These are phyloP conservation scores for Allolobophora icterica DNA, from an alignment of 2,888 invertebrate species.

Conservation along the genomic window DNA sequence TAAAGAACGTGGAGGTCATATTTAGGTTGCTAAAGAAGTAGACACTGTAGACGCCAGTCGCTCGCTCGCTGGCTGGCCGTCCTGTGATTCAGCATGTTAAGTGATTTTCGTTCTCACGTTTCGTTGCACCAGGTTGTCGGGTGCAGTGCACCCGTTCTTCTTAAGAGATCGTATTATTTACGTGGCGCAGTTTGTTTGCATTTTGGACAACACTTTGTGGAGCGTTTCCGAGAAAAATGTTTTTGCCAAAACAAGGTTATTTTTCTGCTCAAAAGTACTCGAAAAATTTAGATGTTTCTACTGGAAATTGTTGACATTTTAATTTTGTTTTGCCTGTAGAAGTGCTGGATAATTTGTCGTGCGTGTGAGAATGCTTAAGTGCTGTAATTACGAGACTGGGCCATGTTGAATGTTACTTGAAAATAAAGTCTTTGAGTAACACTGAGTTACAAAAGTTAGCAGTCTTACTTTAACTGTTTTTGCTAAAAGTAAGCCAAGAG, in stretches of 20 bases:
- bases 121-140: background rate
- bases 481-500: background rate
- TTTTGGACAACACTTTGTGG: background rate
- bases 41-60: background rate
- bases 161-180: background rate
- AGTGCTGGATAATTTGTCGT: background rate
- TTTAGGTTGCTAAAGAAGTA: constrained; percentile 29
- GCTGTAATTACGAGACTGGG: background rate
- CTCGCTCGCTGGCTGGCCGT: no score
- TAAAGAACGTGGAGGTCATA: constrained; percentile 40
- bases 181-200: background rate
- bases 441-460: constrained; percentile 4
- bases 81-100: background rate
- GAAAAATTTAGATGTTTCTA: background rate
- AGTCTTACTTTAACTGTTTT: background rate
- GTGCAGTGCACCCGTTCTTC: background rate
- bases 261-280: background rate
- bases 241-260: background rate
- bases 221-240: background rate
- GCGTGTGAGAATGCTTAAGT: background rate
- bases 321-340: background rate
- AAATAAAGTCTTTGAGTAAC: background rate
- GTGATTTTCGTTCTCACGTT: constrained; percentile 6
- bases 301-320: constrained; percentile 8
- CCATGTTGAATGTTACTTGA: constrained; percentile 17